Conservation (phyloP, 1,140 invertebrate genomes). For the Calliopsis andreniformis region DNA sequence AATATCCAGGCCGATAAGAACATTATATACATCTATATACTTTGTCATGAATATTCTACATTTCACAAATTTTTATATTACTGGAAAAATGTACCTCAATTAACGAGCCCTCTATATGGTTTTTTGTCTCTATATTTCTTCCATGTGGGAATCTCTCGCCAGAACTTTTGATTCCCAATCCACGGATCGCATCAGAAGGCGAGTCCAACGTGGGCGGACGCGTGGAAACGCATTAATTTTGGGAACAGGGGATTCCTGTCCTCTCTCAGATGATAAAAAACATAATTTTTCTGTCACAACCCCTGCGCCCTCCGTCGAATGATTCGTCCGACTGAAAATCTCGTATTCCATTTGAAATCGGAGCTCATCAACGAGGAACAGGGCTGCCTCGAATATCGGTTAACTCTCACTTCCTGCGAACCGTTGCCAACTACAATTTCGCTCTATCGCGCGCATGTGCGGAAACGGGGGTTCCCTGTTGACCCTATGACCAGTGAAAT, state of each 20-base stretch:
- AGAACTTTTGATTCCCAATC: neutral
- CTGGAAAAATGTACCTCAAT: too few species aligned
- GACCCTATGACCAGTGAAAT: neutral
- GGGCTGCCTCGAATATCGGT: neutral
- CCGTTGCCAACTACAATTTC: slow-evolving; percentile 4
- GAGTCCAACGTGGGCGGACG: neutral
- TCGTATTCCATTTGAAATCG: slow-evolving; percentile 41
- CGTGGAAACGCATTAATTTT: slow-evolving; percentile 50
- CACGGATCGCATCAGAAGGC: neutral
- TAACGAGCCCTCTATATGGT: too few species aligned
- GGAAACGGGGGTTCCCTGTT: neutral
- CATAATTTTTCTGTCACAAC: slow-evolving; percentile 30
- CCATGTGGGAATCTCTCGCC: too few species aligned
- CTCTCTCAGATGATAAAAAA: slow-evolving; percentile 23
- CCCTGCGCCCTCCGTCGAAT: slow-evolving; percentile 3
- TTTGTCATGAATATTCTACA: too few species aligned
- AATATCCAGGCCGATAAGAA: too few species aligned
- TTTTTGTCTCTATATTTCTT: too few species aligned
- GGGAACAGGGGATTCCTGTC: neutral
- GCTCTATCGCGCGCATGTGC: neutral
- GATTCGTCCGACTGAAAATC: slow-evolving; percentile 36
- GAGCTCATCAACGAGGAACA: slow-evolving; percentile 23
- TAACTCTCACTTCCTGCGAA: slow-evolving; percentile 25
- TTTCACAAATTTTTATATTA: too few species aligned
- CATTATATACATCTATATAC: too few species aligned